Conservation (phyloP, 2,888 invertebrate genomes). For the Embidobia sp. region DNA sequence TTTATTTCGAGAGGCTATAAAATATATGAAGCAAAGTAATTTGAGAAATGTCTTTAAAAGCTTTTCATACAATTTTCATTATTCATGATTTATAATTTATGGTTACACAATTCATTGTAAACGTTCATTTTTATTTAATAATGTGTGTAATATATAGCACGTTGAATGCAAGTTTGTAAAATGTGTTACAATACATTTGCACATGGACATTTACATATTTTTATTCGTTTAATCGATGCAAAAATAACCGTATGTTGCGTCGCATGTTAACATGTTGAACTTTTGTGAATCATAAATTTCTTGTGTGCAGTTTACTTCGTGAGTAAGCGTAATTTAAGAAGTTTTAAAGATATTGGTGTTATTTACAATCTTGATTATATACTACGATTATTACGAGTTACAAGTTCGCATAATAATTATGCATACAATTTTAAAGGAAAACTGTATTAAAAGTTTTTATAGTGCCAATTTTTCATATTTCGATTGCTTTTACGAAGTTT, state of each 20-base stretch:
- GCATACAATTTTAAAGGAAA: conserved; percentile 4
- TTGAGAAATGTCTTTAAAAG: too few species aligned
- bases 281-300: conserved; percentile 6
- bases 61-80: too few species aligned
- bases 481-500: conserved; percentile 2
- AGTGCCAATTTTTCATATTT: conserved; percentile 9
- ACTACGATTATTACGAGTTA: conserved; percentile 18
- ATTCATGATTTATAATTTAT: too few species aligned
- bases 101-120: too few species aligned
- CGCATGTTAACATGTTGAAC: conserved; percentile 20
- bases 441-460: conserved; percentile 20
- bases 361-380: conserved; percentile 18
- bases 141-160: too few species aligned
- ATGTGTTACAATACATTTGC: too few species aligned
- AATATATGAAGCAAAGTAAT: too few species aligned
- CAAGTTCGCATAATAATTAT: conserved; percentile 19
- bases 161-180: too few species aligned
- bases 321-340: conserved; percentile 43
- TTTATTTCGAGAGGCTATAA: too few species aligned
- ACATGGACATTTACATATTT: conserved; percentile 30
- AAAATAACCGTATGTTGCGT: background rate
- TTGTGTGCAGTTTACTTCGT: conserved; percentile 25
- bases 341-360: conserved; percentile 27
- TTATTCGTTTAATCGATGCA: background rate
- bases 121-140: too few species aligned